These are phyloP conservation scores for Aphidoletes aphidimyza DNA, from an alignment of 2,888 invertebrate species.

Conservation along the genomic window DNA sequence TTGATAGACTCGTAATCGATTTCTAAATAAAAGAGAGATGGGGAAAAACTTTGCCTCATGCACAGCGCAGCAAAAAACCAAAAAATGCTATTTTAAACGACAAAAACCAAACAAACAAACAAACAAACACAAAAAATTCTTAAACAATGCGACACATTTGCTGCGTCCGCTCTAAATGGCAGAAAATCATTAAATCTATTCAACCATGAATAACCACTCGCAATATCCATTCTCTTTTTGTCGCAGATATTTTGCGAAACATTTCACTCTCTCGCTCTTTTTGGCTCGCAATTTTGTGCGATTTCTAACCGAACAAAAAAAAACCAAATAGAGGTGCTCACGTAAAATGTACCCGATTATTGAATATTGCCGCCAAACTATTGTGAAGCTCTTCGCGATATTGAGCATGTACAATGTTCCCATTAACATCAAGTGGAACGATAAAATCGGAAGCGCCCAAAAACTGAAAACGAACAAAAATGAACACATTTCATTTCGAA, in stretches of 20 bases:
- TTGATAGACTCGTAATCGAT: slow-evolving; percentile 32
- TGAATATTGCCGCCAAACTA: slow-evolving; percentile 34
- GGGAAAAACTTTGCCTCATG: too few species aligned
- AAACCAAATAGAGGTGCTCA: not conserved
- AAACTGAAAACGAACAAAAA: not conserved
- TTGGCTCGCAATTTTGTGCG: too few species aligned
- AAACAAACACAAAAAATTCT: not conserved
- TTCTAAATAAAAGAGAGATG: too few species aligned
- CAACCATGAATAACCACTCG: slow-evolving; percentile 43
- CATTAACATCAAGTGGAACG: not conserved
- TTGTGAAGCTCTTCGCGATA: not conserved
- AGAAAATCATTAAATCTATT: slow-evolving; percentile 47
- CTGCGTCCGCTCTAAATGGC: slow-evolving; percentile 29
- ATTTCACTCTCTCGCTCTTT: not conserved
- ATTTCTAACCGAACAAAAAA: too few species aligned
- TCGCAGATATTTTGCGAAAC: not conserved
- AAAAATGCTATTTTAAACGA: too few species aligned
- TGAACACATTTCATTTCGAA: not conserved
- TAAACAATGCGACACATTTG: slow-evolving; percentile 24
- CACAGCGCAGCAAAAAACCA: not conserved
- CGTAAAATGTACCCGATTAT: not conserved
- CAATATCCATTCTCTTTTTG: not conserved
- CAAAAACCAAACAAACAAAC: not conserved
- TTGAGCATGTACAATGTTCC: slow-evolving; percentile 32
- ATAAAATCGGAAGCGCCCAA: not conserved